Conservation (phyloP, 1,140 invertebrate species). For the Probaryconus sp. region DNA sequence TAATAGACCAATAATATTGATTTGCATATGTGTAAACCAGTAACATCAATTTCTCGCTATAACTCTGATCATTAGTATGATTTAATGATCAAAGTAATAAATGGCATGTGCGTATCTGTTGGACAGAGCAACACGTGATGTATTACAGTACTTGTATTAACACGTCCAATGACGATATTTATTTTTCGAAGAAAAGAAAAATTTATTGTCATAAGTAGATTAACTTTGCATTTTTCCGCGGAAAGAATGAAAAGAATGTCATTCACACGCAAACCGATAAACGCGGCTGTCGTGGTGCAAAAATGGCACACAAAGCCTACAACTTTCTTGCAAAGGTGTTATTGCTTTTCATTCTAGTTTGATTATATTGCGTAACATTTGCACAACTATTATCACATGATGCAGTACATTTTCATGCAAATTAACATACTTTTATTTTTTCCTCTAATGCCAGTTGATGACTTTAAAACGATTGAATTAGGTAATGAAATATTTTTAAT, state of each 20-base stretch:
- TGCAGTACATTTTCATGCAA: no score
- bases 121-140: conserved; percentile 42
- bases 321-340: no score
- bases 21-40: conserved; percentile 32
- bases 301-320: no score
- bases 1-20: conserved; percentile 18
- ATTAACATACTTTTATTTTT: no score
- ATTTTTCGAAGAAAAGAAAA: conserved; percentile 44
- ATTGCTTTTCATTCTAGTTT: no score
- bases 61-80: conserved; percentile 47
- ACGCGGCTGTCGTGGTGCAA: no score
- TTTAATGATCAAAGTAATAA: conserved; percentile 52
- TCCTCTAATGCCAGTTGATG: no score
- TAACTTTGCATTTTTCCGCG: conserved; percentile 28
- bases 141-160: conserved; percentile 34
- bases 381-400: no score
- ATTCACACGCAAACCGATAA: no score
- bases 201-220: conserved; percentile 55
- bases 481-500: no score
- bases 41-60: conserved; percentile 36
- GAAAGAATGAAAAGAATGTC: conserved; percentile 24
- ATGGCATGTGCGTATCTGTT: conserved; percentile 42
- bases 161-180: conserved; percentile 40
- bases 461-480: no score
- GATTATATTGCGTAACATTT: no score